Evolutionary conservation across 2,797 vertebrate species (phyloP), one percentile per base, ranked within the genome.

Genomic region (Myotis myotis): DNA sequence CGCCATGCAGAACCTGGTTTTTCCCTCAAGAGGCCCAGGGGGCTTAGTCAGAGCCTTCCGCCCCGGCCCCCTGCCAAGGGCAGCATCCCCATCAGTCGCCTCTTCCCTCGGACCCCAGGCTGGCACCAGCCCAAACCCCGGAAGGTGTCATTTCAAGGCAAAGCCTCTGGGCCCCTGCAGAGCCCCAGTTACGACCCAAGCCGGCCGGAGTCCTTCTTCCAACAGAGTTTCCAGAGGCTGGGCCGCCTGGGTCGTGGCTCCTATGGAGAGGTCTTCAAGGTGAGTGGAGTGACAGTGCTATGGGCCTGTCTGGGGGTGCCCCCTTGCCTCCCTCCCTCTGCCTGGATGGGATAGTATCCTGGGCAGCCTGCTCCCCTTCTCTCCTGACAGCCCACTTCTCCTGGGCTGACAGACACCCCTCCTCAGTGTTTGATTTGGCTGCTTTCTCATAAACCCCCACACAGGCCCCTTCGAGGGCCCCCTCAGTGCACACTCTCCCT

Each of bases 241-340:
- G 98, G 99, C 70, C 98, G 98, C 60, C 97, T 99, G 86, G 99
- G 99, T 22, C 98, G 98, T 2, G 99, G 99, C 74, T 99, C 99
- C 4, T 99, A 99, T 1, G 99, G 99, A n/a, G 99, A 99, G 90
- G 99, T 99, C 30, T 99, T 99, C 97, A 99, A 99, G 99, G 99
- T 99, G 89, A 96, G 96, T 68, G 30, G 11, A 3, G 33, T 36
- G 7, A 23, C 2, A 2, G 13, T 28, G 72, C 53, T n/a, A 12
- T 1, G 30, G 74, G 78, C 64, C 55, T n/a, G 6, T 55, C n/a
- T 78, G 19, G 8, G 51, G 25, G 66, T 3, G 30, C 57, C 28
- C 30, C 44, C 57, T 36, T 41, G 22, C 57, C 23, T n/a, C 19
- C 19, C 12, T 15, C 8, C 19, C 30, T 12, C 12, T 17, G 23